phyloP scores from a whole-genome alignment of 2,888 invertebrate species.

The Steinernema hermaphroditum region DNA sequence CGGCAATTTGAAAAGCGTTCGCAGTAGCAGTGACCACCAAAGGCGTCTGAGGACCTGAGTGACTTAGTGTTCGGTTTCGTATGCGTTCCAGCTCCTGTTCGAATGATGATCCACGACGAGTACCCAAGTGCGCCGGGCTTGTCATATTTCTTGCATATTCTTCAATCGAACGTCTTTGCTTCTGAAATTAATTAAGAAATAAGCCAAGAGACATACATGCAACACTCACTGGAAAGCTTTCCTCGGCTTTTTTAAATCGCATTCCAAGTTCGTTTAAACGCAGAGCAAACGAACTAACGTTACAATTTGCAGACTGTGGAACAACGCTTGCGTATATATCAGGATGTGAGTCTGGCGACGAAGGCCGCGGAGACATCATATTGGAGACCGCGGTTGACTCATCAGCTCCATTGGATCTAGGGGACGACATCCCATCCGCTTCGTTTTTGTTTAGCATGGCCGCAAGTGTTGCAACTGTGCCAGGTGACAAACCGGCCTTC shows the following conservation, averaged over 20 bases:
- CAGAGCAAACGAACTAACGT: background rate
- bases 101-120: slow-evolving; percentile 11
- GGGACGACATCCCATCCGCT: background rate
- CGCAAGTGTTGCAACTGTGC: background rate
- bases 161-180: background rate
- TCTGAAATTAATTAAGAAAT: background rate
- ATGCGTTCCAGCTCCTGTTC: slow-evolving; percentile 22
- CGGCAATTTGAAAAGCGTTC: slow-evolving; percentile 1
- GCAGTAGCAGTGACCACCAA: background rate
- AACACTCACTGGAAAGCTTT: background rate
- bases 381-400: background rate
- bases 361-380: slow-evolving; percentile 21
- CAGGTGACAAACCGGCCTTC: background rate
- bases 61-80: slow-evolving; percentile 2
- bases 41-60: background rate
- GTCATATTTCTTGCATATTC: background rate
- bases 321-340: background rate
- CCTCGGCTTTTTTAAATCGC: background rate
- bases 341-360: background rate
- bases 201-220: background rate
- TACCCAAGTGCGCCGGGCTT: background rate
- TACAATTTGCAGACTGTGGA: background rate
- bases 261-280: background rate
- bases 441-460: background rate
- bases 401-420: background rate